These are phyloP conservation scores for Platyscapa corneri DNA, from an alignment of 1,140 invertebrate species.

Conservation along the genomic window DNA sequence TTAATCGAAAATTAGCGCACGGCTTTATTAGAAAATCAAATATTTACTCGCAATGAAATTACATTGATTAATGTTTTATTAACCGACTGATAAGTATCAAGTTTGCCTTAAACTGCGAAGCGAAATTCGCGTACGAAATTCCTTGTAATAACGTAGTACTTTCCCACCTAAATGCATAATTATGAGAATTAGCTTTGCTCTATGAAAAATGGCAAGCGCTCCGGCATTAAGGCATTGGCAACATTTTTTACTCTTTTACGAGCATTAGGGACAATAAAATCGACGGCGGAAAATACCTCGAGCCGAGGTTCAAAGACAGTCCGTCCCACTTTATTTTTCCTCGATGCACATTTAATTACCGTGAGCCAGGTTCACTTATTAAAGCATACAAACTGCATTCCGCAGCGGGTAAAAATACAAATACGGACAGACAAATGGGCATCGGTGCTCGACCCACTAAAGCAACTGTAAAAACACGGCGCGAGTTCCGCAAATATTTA, in stretches of 20 bases:
- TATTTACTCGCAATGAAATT: neutral
- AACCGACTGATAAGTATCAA: neutral
- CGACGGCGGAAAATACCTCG: neutral
- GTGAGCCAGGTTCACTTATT: neutral
- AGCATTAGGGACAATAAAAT: neutral
- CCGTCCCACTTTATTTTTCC: neutral
- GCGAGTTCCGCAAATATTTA: conserved; percentile 5
- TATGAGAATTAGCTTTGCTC: neutral
- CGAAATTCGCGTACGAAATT: neutral
- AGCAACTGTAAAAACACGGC: conserved; percentile 18
- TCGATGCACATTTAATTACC: neutral
- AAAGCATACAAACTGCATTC: neutral
- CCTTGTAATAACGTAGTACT: neutral
- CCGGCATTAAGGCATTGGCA: neutral
- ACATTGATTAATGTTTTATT: neutral
- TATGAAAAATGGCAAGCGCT: neutral
- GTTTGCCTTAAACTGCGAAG: neutral
- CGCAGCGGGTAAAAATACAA: neutral
- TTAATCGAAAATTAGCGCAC: neutral
- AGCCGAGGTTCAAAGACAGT: neutral
- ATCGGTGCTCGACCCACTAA: neutral
- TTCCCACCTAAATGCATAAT: neutral
- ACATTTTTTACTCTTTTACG: conserved; percentile 1
- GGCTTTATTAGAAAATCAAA: neutral
- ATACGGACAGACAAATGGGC: neutral